These are phyloP conservation scores for Rotaria macrura DNA, from an alignment of 2,888 invertebrate genomes.

Conservation along the genomic window DNA sequence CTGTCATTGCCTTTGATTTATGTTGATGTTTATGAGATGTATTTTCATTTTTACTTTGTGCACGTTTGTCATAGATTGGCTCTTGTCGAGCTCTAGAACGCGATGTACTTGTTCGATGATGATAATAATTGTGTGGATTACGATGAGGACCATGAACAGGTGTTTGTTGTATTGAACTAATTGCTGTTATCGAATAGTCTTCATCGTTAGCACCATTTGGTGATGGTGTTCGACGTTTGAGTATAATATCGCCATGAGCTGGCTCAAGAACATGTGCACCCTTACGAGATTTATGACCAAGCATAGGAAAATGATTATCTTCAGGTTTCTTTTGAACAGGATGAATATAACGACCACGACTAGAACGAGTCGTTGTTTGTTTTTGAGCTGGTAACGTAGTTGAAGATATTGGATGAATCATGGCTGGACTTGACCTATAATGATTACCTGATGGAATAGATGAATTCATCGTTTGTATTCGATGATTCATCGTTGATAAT, in stretches of 20 bases:
- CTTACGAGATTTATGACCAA: neutral
- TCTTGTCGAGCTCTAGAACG: neutral
- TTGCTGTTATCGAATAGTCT: neutral
- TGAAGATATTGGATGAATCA: neutral
- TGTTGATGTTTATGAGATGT: neutral
- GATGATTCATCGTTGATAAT: neutral
- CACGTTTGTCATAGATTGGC: neutral
- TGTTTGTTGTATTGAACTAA: neutral
- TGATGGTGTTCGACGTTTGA: conserved; percentile 10
- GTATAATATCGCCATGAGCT: conserved; percentile 8
- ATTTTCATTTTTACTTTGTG: neutral
- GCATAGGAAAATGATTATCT: neutral
- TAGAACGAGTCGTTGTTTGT: neutral
- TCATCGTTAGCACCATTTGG: neutral
- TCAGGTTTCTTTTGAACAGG: neutral
- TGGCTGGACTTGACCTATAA: neutral
- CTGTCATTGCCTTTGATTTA: neutral
- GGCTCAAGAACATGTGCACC: neutral
- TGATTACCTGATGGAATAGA: neutral
- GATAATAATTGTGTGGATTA: neutral
- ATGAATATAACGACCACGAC: neutral
- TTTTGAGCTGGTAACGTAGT: neutral
- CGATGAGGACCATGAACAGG: neutral
- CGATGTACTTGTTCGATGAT: neutral
- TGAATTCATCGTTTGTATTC: neutral